These are phyloP conservation scores for Psilopogon haemacephalus DNA, from an alignment of 2,113 vertebrate species.

Conservation along the genomic window DNA sequence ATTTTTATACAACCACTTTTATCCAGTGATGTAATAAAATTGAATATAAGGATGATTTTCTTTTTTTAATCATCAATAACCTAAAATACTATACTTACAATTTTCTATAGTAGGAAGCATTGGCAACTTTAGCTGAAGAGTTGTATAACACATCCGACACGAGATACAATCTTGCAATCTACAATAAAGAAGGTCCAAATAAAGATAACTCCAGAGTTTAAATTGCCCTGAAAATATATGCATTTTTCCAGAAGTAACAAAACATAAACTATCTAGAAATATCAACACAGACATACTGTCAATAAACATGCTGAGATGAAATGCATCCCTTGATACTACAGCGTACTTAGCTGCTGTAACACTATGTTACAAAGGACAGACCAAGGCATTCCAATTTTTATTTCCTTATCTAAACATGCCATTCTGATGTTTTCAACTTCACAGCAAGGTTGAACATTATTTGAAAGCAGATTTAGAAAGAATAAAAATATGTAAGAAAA, in stretches of 20 bases:
- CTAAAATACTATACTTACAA: slow-evolving; percentile 85
- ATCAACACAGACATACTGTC: background rate
- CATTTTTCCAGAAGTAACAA: background rate
- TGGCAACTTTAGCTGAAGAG: slow-evolving; percentile 98
- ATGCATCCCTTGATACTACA: background rate
- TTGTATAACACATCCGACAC: slow-evolving; percentile 98
- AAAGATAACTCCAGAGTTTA: background rate
- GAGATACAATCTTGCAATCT: slow-evolving; percentile 97
- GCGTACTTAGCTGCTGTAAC: background rate
- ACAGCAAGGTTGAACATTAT: background rate
- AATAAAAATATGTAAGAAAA: background rate
- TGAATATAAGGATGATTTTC: background rate
- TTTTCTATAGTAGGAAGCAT: slow-evolving; percentile 99
- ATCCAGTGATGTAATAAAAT: background rate
- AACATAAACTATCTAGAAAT: background rate
- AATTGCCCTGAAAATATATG: background rate
- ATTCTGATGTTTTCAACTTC: background rate
- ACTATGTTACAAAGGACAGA: background rate
- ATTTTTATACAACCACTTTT: background rate
- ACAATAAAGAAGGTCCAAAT: slow-evolving; percentile 46
- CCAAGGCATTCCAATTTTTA: background rate
- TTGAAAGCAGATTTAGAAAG: background rate
- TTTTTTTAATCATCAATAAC: background rate
- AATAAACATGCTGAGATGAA: background rate
- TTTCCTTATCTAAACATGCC: background rate